Evolutionary conservation across 2,113 vertebrate species (phyloP), one percentile per base, ranked within the genome.

Genomic region (Erinaceus europaeus): DNA sequence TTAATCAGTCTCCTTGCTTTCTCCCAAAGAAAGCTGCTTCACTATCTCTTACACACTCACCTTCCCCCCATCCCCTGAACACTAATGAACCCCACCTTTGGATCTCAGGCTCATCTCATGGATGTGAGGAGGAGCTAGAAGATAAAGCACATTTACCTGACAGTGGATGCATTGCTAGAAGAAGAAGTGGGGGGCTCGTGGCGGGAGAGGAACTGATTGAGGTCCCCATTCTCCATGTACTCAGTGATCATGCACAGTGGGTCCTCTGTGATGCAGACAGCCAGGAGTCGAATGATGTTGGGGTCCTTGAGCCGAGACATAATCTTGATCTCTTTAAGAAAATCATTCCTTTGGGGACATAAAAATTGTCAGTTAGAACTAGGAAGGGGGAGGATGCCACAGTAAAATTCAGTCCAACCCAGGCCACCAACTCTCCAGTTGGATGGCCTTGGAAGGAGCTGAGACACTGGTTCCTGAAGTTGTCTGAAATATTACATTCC

Each of bases 201-300:
- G n/a, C 96, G 97, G 91, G 98, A 98, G 67, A 99, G 98, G 96
- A 99, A 99, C 97, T 99, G 99, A 90, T 99, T 99, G 95, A 99
- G 98, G 94, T 99, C 99, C 53, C 99, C 99, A 0, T 99, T 99
- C 92, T 99, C 98, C 99, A 99, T 99, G 97, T 99, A 99, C 95
- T 99, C 99, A 0, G 99, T 99, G 96, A 99, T 99, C 99, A 99
- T 99, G 90, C 99, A 99, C 86, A 99, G 97, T 0, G 98, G 99
- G 88, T 99, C 98, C 0, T 98, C 98, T 0, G 97, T 91, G 91
- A 99, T 98, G 68, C 99, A 99, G 93, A 99, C 98, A 0, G 98
- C 99, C 96, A 99, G 95, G 90, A 99, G 97, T 25, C 98, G 98
- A 86, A 99, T 98, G 84, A 99, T 99, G 96, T 99, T 99, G 52